Evolutionary conservation across 1,140 invertebrate genomes (phyloP).

Genomic region (Pseudomyrmex gracilis): DNA sequence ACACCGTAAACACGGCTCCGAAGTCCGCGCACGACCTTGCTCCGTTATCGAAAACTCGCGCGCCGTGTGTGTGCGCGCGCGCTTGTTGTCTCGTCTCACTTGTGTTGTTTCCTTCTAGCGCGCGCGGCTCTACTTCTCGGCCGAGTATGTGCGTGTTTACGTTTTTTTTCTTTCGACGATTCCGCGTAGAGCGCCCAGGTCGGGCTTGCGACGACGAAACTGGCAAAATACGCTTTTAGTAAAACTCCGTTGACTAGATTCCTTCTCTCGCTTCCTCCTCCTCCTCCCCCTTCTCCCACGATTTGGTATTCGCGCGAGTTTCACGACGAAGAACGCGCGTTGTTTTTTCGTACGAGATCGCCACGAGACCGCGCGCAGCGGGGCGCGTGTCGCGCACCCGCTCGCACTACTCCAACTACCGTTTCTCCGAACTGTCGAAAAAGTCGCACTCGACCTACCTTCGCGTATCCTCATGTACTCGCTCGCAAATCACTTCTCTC

Average conservation of each 20-base stretch:
- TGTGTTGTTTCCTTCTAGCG: not conserved
- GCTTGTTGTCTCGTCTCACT: no score
- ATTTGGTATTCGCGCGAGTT: not conserved
- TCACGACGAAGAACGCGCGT: not conserved
- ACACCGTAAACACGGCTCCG: conserved; percentile 26
- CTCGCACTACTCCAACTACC: not conserved
- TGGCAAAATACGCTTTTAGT: not conserved
- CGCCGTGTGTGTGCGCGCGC: no score
- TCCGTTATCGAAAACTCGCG: not conserved
- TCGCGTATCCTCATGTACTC: no score
- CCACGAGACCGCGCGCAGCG: conserved; percentile 34
- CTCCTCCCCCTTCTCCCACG: no score
- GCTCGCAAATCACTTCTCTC: no score
- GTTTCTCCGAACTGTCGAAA: not conserved
- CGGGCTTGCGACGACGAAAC: not conserved
- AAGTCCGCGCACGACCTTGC: conserved; percentile 34
- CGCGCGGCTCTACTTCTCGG: not conserved
- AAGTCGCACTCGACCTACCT: no score
- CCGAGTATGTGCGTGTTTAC: conserved; percentile 37
- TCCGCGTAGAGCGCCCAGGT: not conserved
- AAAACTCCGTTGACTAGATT: conserved; percentile 21
- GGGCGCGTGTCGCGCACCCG: conserved; percentile 40
- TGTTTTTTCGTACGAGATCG: no score
- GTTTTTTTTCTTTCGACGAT: conserved; percentile 7
- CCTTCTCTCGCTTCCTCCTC: not conserved